Evolutionary conservation across 1,140 invertebrate species (phyloP), one percentile per base, ranked within the genome.

Genomic region (Akabosia matsudoensis): DNA sequence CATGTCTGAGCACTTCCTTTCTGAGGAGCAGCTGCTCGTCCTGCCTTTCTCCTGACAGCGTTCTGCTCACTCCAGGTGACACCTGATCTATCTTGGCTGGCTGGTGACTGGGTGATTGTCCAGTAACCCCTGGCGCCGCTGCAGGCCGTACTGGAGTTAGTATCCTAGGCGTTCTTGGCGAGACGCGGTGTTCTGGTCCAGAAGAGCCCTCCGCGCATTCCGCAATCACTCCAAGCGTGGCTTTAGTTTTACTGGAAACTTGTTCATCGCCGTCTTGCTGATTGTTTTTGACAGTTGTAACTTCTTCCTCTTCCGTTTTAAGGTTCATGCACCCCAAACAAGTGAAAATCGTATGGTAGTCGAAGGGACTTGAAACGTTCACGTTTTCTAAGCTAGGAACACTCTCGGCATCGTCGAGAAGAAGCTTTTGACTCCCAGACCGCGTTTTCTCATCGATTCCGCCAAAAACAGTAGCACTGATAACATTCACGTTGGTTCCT

Each of bases 1-100:
- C 85, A 74, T 87, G 84, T 26, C 85, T 82, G 71, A 88, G 80
- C 2, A 88, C 82, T 81, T 89, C 88, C 79, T 86, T 87, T 24
- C 87, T 78, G 1, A 88, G 81, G 28, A 87, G 56, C 26, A 52
- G 76, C 45, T 75, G 76, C 16, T 80, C 81, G 30, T 82, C 78
- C 14, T 61, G 22, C 13, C 51, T 74, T 30, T 77, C 76, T n/a
- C n/a, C n/a, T n/a, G n/a, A n/a, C n/a, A n/a, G n/a, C 16, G 67
- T 70, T 33, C 1, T 2, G 33, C n/a, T 13, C 34, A 13, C 30
- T 18, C 3, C 28, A 61, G 33, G n/a, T 18, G 3, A 16, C 34
- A 28, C 45, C 22, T 74, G 33, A 10, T 70, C 33, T 34, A 31
- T 3, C 28, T 34, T 30, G 24, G 7, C 61, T 30, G 30, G 26